Evolutionary conservation across 2,797 vertebrate species (phyloP).

Genomic region (Macropodus opercularis): DNA sequence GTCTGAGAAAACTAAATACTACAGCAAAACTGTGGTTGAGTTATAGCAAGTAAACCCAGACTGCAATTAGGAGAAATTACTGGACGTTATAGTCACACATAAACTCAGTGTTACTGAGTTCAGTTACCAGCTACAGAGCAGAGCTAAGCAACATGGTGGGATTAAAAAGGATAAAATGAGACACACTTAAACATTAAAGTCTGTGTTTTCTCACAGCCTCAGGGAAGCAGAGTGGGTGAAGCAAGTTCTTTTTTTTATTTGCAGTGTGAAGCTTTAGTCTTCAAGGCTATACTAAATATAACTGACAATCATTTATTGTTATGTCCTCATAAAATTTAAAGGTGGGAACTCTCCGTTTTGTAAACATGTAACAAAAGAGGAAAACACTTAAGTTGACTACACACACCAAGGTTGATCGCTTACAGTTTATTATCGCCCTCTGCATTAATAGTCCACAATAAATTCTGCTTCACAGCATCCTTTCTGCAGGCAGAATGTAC

Average conservation of each 20-base stretch:
- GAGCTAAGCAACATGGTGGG: neutral
- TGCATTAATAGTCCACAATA: neutral
- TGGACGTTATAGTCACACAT: neutral
- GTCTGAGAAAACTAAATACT: neutral
- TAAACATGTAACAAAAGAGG: neutral
- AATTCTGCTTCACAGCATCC: slow-evolving; percentile 14
- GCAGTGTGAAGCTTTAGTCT: slow-evolving; percentile 10
- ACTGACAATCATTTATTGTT: slow-evolving; percentile 3
- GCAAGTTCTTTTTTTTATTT: slow-evolving; percentile 6
- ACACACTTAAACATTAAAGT: neutral
- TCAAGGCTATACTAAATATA: slow-evolving; percentile 8
- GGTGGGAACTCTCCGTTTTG: neutral
- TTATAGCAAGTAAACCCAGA: neutral
- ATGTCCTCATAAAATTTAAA: slow-evolving; percentile 12
- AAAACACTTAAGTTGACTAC: neutral
- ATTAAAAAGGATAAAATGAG: neutral
- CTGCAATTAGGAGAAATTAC: neutral
- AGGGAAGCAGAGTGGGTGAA: neutral
- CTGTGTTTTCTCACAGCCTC: neutral
- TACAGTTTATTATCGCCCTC: neutral
- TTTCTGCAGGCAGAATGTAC: slow-evolving; percentile 13
- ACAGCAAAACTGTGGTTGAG: neutral
- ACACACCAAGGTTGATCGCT: neutral
- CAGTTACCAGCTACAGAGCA: neutral
- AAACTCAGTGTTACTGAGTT: neutral